A percentile compares a stretch with the other conserved stretches of the same genome.
Evolutionary conservation across 2,888 invertebrate species (phyloP).

Genomic region (Hirtodrosophila confusa): DNA sequence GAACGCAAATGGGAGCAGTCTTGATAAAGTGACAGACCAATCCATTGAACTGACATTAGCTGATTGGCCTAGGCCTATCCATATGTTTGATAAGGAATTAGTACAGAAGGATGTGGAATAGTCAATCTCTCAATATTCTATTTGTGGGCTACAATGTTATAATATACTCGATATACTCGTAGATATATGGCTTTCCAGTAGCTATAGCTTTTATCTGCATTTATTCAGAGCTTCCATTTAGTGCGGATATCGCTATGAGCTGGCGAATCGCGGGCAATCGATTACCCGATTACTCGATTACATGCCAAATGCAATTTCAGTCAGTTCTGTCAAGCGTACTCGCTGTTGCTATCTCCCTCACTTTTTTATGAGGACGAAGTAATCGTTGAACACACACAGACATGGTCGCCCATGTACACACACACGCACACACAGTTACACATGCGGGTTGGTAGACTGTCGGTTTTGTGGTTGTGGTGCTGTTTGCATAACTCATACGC

Average conservation of each 20-base stretch:
- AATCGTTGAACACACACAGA: conserved; percentile 27
- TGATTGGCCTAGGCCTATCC: too few species aligned
- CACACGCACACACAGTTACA: neutral
- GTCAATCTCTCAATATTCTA: too few species aligned
- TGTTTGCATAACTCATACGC: conserved; percentile 60
- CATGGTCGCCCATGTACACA: neutral
- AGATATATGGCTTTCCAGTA: too few species aligned
- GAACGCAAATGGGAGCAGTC: too few species aligned
- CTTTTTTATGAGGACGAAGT: conserved; percentile 8
- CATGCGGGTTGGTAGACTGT: conserved; percentile 17
- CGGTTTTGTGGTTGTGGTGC: conserved; percentile 32
- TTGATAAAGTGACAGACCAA: too few species aligned
- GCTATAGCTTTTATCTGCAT: neutral
- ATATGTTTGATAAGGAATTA: too few species aligned
- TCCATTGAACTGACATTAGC: too few species aligned
- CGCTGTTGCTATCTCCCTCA: conserved; percentile 2
- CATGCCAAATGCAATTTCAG: conserved; percentile 56
- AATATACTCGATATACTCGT: too few species aligned
- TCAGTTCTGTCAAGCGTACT: conserved; percentile 42
- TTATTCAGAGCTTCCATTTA: neutral
- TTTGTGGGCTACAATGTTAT: too few species aligned
- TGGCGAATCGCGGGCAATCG: conserved; percentile 30
- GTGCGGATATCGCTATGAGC: conserved; percentile 33
- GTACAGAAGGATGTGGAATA: too few species aligned
- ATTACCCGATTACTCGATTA: conserved; percentile 38